Percentiles rank a stretch among this genome's conserved stretches.
phyloP scores from a whole-genome alignment of 2,113 vertebrate species.

The Chloebia gouldiae region DNA sequence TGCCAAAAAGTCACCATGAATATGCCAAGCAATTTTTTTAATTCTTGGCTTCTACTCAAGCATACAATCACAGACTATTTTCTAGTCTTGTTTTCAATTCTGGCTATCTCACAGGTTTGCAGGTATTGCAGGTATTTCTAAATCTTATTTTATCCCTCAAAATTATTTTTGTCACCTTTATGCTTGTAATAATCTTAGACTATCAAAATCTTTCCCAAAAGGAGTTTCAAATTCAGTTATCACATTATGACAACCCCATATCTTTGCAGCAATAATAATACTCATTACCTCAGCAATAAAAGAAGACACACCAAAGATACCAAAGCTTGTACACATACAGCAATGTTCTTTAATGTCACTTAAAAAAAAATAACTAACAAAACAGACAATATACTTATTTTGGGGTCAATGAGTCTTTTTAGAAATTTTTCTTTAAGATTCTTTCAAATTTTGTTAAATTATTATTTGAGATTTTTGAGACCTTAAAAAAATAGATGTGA shows the following conservation, averaged over 20 bases:
- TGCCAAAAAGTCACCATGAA: neutral
- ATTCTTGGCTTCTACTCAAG: neutral
- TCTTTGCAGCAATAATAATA: neutral
- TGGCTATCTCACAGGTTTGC: neutral
- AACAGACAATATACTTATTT: neutral
- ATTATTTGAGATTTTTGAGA: neutral
- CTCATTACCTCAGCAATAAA: neutral
- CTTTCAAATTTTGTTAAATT: neutral
- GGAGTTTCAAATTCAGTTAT: neutral
- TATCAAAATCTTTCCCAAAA: neutral
- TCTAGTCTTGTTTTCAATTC: neutral
- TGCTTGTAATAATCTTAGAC: neutral
- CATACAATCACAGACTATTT: neutral
- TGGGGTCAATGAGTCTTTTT: rapidly evolving
- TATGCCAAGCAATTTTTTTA: neutral
- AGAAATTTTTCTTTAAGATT: neutral
- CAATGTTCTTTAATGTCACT: neutral
- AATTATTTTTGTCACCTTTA: neutral
- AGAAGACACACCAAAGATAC: neutral
- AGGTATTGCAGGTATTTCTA: neutral
- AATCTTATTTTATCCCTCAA: neutral
- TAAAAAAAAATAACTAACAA: neutral
- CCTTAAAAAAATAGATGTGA: neutral
- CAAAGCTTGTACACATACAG: neutral
- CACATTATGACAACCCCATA: neutral